A percentile compares a stretch with the other conserved stretches of the same genome.
Conservation (phyloP, 2,888 invertebrate species). For the Chamaedrilus cognettii region DNA sequence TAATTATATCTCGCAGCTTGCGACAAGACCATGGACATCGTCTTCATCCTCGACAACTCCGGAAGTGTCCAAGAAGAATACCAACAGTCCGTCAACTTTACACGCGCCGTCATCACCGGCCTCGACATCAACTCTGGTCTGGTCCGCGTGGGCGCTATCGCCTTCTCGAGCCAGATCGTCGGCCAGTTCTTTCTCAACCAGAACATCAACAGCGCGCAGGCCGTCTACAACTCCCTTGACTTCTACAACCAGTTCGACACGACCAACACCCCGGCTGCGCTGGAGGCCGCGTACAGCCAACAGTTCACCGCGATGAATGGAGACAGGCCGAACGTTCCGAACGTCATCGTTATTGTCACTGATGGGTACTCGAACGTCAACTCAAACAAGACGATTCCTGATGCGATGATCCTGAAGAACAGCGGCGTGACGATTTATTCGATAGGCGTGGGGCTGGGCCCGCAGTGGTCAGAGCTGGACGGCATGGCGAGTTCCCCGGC, state of each 20-base stretch:
- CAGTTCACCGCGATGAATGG: conserved; percentile 18
- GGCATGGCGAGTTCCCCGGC: conserved; percentile 14
- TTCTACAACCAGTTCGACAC: conserved; percentile 45
- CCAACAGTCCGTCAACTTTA: conserved; percentile 29
- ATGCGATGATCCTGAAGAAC: conserved; percentile 14
- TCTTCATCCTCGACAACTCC: conserved; percentile 38
- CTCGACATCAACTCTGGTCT: conserved; percentile 35
- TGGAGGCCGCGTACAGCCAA: conserved; percentile 13
- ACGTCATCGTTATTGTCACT: conserved; percentile 20
- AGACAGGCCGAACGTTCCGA: conserved; percentile 22
- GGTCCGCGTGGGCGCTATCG: conserved; percentile 31
- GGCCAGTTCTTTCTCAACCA: conserved; percentile 47
- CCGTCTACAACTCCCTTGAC: conserved; percentile 43
- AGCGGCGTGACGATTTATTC: conserved; percentile 16
- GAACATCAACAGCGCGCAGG: conserved; percentile 37
- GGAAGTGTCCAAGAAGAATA: conserved; percentile 36
- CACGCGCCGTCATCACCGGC: conserved; percentile 29
- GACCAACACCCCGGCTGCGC: conserved; percentile 49
- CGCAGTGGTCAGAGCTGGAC: conserved; percentile 10
- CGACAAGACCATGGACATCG: conserved; percentile 31
- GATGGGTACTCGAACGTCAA: conserved; percentile 26
- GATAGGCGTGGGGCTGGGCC: conserved; percentile 12
- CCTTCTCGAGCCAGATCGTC: conserved; percentile 27
- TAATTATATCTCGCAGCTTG: conserved; percentile 31
- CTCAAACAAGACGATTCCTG: not conserved